A percentile compares a stretch with the other conserved stretches of the same genome.
These are phyloP conservation scores for Drosophila mettleri DNA, from an alignment of 2,888 invertebrate species.

Conservation along the genomic window DNA sequence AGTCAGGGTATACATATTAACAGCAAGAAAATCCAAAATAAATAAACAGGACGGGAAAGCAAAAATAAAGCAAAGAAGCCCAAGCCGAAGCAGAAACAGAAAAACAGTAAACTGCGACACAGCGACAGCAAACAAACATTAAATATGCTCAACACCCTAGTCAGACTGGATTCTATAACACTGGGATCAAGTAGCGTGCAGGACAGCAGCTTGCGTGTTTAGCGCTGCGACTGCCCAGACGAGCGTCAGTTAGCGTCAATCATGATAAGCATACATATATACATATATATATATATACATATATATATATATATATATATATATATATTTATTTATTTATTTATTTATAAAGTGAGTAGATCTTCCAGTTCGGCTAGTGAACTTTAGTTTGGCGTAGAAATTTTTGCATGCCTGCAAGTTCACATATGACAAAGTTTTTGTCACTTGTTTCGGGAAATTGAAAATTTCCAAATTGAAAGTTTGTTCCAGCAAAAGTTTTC, in stretches of 20 bases:
- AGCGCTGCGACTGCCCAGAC: conserved; percentile 54
- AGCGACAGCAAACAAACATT: conserved; percentile 73
- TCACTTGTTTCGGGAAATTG: conserved; percentile 34
- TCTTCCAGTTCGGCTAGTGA: conserved; percentile 24
- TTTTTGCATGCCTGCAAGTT: conserved; percentile 25
- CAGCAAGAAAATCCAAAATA: conserved; percentile 23
- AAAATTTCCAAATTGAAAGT: conserved; percentile 52
- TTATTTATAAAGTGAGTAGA: no score
- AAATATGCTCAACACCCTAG: conserved; percentile 62
- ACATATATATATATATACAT: neutral
- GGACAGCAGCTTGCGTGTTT: conserved; percentile 60
- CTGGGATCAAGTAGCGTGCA: conserved; percentile 28
- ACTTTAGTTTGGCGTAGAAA: conserved; percentile 19
- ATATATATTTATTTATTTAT: no score
- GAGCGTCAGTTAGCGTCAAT: conserved; percentile 44
- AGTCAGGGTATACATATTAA: neutral
- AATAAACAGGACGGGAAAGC: conserved; percentile 24
- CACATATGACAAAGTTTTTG: conserved; percentile 38
- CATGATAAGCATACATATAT: conserved; percentile 41
- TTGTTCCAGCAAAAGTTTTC: conserved; percentile 21
- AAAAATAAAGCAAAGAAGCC: conserved; percentile 34
- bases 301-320: no score
- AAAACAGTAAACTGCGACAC: conserved; percentile 66
- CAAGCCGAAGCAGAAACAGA: conserved; percentile 2
- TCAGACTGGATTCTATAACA: conserved; percentile 36